These are phyloP conservation scores for Sorex maritimensis DNA, from an alignment of 2,797 vertebrate genomes.

Conservation along the genomic window DNA sequence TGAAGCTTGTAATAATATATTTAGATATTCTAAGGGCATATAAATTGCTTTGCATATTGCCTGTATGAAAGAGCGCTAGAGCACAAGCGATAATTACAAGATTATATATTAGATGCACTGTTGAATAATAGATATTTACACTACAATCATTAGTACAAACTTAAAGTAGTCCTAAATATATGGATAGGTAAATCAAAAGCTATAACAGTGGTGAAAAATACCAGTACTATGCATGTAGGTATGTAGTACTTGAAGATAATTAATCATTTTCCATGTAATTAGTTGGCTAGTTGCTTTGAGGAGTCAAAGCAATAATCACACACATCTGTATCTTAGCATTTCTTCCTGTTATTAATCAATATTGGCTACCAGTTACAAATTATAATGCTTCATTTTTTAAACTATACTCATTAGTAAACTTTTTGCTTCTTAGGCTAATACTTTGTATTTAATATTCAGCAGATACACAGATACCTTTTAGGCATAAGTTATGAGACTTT, in stretches of 20 bases:
- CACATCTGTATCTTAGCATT: not conserved
- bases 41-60: no score
- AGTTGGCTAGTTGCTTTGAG: not conserved
- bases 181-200: not conserved
- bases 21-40: no score
- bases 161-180: slow-evolving; percentile 13
- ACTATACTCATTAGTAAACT: not conserved
- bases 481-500: not conserved
- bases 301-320: not conserved
- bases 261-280: slow-evolving; percentile 12
- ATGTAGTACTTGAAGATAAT: slow-evolving; percentile 14
- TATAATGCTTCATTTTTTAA: not conserved
- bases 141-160: not conserved
- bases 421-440: not conserved
- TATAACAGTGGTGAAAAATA: not conserved
- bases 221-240: not conserved
- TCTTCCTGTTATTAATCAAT: not conserved
- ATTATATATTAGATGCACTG: not conserved
- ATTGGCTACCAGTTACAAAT: not conserved
- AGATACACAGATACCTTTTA: not conserved
- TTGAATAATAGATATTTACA: not conserved
- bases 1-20: no score
- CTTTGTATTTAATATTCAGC: not conserved
- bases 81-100: no score
- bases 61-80: no score